These are phyloP conservation scores for Sebastes nivosus DNA, from an alignment of 2,797 vertebrate genomes.

Conservation along the genomic window DNA sequence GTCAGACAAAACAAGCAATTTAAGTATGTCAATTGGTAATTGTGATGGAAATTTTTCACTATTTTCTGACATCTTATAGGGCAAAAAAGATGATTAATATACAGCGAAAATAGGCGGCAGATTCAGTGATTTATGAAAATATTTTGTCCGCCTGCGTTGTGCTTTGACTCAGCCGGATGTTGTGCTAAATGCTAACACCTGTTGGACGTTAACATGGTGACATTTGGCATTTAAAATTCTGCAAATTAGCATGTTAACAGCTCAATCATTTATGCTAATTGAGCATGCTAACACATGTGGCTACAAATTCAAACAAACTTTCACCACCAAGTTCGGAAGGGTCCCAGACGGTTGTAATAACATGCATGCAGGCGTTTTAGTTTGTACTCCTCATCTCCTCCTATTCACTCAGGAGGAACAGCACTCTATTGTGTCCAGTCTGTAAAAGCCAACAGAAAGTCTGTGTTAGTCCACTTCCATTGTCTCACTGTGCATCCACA, in stretches of 20 bases:
- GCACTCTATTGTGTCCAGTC: slow-evolving; percentile 21
- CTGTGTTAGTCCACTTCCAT: slow-evolving; percentile 1
- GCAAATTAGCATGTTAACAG: neutral
- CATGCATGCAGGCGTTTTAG: neutral
- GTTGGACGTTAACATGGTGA: neutral
- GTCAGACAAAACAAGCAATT: neutral
- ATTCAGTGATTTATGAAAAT: no score
- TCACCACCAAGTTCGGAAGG: neutral
- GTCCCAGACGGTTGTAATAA: neutral
- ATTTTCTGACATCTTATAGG: neutral
- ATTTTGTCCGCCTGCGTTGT: neutral
- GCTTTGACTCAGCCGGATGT: neutral
- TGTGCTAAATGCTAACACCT: neutral
- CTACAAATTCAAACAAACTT: neutral
- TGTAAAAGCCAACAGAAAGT: slow-evolving; percentile 3
- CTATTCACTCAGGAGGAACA: slow-evolving; percentile 28
- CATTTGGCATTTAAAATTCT: neutral
- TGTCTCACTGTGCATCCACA: neutral
- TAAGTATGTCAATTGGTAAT: neutral
- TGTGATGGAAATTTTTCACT: neutral
- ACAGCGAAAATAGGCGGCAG: neutral
- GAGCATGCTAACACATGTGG: neutral
- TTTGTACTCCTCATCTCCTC: slow-evolving; percentile 22
- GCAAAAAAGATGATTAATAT: neutral
- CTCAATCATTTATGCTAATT: neutral